Evolutionary conservation across 2,797 vertebrate genomes (phyloP), one percentile per base, ranked within the genome.

Genomic region (Streptopelia turtur): DNA sequence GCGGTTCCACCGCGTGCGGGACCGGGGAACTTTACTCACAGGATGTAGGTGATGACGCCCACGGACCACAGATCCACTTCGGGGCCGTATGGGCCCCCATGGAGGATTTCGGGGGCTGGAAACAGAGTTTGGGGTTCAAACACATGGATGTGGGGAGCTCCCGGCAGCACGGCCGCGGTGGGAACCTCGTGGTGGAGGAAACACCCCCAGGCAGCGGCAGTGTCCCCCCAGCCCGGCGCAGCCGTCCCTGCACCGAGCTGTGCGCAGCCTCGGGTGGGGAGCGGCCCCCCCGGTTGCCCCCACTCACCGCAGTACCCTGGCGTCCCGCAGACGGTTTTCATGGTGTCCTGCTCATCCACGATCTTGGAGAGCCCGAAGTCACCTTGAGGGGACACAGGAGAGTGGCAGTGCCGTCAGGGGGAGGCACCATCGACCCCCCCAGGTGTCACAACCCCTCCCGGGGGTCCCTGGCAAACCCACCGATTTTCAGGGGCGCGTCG

Each of bases 1-100:
- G 0, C 2, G 3, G 43, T 39, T 37, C 23, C 50, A 6, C 50
- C 5, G 1, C 28, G 47, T 9, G 9, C 0, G 3, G 17, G 30
- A 6, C n/a, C 4, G 15, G 1, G 9, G 45, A 25, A 16, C 4
- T 1, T 37, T 80, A 98, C 98, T 99, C 98, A 99, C 98, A 99
- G 97, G 97, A 99, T 99, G 97, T 99, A 99, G 69, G 99, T 98
- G 97, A 99, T 99, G 96, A 99, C 98, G 4, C 98, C 99, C 96
- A 99, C 98, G 0, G 99, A 99, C 99, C 99, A 99, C 98, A 99
- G 99, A 96, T 99, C 99, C 94, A 99, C 99, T 91, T 99, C 98
- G 0, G 98, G 98, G 7, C 99, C 99, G 5, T 99, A 99, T 3
- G 98, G 98, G 10, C 98, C 98, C 47, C 98, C 98, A 39, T 98